Conservation (phyloP, 37 sponge, comb jelly and placozoan genomes). For the Theonella swinhoei region DNA sequence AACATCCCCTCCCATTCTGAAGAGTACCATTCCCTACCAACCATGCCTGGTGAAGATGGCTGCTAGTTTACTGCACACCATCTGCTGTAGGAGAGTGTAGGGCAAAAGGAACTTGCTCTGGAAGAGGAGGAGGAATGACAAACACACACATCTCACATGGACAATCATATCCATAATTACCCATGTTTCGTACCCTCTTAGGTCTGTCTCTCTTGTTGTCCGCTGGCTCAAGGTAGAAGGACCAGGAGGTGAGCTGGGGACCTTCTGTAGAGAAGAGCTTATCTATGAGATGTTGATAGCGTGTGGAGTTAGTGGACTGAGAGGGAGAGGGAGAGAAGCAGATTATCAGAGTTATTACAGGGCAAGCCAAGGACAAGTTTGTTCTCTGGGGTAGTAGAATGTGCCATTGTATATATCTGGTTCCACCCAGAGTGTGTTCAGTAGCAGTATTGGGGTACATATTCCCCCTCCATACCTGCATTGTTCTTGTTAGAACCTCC, state of each 20-base stretch:
- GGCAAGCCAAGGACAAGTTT: no score
- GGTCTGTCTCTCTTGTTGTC: constrained; percentile 30
- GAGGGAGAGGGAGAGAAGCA: no score
- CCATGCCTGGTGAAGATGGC: constrained; percentile 69
- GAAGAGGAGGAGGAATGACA: not conserved
- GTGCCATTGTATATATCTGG: no score
- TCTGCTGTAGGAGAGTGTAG: constrained; percentile 46
- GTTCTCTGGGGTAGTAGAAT: no score
- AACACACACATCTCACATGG: no score
- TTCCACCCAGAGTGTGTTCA: no score
- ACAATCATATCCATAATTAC: no score
- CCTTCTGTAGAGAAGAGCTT: constrained; percentile 67
- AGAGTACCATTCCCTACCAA: no score
- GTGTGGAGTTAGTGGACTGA: constrained; percentile 67
- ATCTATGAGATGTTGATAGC: constrained; percentile 68
- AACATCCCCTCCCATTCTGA: no score
- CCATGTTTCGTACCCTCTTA: constrained; percentile 11
- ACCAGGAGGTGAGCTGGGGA: constrained; percentile 23
- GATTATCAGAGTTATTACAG: no score
- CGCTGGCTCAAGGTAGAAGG: constrained; percentile 55
- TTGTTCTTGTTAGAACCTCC: constrained; percentile 47
- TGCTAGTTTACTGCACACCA: constrained; percentile 33
- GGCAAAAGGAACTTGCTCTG: constrained; percentile 48
- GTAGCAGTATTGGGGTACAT: no score
- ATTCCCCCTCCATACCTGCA: no score